Evolutionary conservation across 1,140 invertebrate genomes (phyloP), one percentile per base, ranked within the genome.

Genomic region (Stegodyphus dumicola): DNA sequence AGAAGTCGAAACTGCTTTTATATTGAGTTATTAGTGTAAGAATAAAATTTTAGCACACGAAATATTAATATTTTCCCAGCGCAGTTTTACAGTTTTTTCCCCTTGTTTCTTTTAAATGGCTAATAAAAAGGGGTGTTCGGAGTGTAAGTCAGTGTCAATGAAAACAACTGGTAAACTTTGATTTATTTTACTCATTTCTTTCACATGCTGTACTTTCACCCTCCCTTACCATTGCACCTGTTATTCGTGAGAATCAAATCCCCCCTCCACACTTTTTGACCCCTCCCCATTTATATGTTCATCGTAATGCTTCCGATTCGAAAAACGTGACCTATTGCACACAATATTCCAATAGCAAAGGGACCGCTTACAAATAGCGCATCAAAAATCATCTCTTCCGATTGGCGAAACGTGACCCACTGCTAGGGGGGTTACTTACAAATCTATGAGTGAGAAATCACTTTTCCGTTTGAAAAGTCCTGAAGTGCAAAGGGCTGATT

Each of bases 101-200:
- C 10, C 71, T 48, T 9, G 13, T 13, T 17, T 75, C 53, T 52
- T 18, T 53, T 54, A 53, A 53, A 33, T 67, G 51, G n/a, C 18
- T n/a, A 78, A 83, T 7, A 75, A 53, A 75, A 13, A 75, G 18
- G 48, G 70, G 80, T 67, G 80, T 83, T 67, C 33, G 65, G 75
- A 75, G 65, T 83, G 64, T 70, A 53, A 83, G 70, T 48, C 53
- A 18, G 33, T 66, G 54, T 52, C 70, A 83, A 83, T 75, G 60
- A 54, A 75, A 83, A 83, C 80, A 83, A 83, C 81, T 76, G 73
- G 76, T 85, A 85, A 85, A 67, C 7, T 85, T 85, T 85, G 81
- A 85, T 85, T 85, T 85, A 85, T 85, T 10, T 33, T 33, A 33
- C 33, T 33, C 64, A n/a, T 60, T 67, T 6, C 74, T 76, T 56